Evolutionary conservation across 64 coral and sea anemone genomes (phyloP).

Genomic region (Trachythela sp.): DNA sequence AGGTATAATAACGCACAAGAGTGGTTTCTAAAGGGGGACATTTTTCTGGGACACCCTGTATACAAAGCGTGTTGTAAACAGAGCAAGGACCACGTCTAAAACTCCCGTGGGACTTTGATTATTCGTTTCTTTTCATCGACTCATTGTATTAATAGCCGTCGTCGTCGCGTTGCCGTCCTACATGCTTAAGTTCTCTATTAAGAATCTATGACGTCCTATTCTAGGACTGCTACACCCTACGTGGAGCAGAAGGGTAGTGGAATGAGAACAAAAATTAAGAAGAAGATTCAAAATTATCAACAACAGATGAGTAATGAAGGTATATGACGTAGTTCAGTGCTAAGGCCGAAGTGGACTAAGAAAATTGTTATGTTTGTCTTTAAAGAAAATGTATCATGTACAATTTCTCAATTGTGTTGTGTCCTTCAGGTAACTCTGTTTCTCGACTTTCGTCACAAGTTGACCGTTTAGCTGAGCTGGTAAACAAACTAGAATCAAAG

Average conservation of each 20-base stretch:
- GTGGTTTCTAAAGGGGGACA: too few species aligned
- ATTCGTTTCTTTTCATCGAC: too few species aligned
- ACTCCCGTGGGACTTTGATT: too few species aligned
- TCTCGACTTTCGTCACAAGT: background rate
- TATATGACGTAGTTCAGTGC: background rate
- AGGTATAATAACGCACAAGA: too few species aligned
- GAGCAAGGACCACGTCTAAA: too few species aligned
- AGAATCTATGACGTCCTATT: background rate
- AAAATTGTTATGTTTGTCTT: too few species aligned
- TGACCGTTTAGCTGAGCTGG: background rate
- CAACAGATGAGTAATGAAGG: background rate
- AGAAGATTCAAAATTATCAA: background rate
- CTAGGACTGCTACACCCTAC: background rate
- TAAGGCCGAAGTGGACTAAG: too few species aligned
- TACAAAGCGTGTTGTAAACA: too few species aligned
- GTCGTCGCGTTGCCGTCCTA: background rate
- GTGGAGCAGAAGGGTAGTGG: background rate
- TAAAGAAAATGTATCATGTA: too few species aligned
- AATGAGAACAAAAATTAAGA: background rate
- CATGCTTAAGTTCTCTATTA: background rate
- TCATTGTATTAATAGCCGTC: too few species aligned
- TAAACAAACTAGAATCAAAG: background rate
- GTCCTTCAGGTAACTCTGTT: background rate
- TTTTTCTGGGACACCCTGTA: too few species aligned
- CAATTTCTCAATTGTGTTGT: too few species aligned